phyloP scores from a whole-genome alignment of 2,113 vertebrate genomes.

The Eudyptes chrysolophus region DNA sequence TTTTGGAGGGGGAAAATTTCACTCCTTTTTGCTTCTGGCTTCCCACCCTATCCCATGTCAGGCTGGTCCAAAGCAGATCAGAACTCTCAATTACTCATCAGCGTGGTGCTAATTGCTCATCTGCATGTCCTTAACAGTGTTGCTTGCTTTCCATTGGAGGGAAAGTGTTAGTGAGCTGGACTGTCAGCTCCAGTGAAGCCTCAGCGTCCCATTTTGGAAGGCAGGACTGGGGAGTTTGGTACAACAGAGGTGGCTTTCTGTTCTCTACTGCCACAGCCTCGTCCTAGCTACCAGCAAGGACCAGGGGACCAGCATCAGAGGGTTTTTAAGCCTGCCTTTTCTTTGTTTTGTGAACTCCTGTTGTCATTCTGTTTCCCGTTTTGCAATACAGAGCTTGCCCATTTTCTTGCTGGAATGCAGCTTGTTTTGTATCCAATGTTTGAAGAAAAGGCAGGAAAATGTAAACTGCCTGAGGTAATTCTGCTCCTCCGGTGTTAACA shows the following conservation, averaged over 20 bases:
- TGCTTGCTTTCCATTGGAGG: neutral
- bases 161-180: neutral
- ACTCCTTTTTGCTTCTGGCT: neutral
- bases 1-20: neutral
- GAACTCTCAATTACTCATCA: neutral
- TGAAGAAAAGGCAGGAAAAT: neutral
- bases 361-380: neutral
- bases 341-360: neutral
- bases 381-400: neutral
- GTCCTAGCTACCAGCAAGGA: neutral
- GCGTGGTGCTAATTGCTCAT: neutral
- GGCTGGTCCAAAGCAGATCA: neutral
- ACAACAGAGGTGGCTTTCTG: neutral
- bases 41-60: neutral
- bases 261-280: neutral
- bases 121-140: neutral
- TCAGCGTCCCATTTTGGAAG: neutral
- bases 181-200: neutral
- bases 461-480: neutral
- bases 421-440: neutral
- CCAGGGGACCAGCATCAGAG: neutral
- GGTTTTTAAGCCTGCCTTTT: neutral
- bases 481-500: neutral
- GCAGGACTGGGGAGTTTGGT: neutral
- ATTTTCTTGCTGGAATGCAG: neutral